phyloP scores from a whole-genome alignment of 2,113 vertebrate species.

The Callithrix jacchus region DNA sequence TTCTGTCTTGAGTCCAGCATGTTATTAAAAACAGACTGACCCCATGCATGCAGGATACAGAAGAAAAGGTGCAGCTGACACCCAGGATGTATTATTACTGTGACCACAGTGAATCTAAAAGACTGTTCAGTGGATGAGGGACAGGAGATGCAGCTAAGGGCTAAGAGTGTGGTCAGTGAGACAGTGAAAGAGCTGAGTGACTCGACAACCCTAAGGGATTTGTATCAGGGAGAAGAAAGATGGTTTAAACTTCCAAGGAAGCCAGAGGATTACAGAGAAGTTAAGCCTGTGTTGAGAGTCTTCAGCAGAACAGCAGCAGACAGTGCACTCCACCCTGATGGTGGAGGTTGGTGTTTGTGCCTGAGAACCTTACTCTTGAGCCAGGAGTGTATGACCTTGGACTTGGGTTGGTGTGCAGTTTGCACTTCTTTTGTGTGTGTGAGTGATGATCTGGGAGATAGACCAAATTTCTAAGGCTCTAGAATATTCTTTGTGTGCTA shows the following conservation, averaged over 20 bases:
- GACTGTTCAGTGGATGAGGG: not conserved
- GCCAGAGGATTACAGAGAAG: not conserved
- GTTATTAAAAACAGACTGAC: not conserved
- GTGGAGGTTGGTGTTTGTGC: not conserved
- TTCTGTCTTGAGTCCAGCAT: not conserved
- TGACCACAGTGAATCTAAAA: not conserved
- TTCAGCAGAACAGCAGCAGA: not conserved
- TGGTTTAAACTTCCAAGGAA: not conserved
- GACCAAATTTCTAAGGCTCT: not conserved
- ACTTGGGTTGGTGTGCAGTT: not conserved
- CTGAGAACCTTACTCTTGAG: not conserved
- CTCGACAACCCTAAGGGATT: not conserved
- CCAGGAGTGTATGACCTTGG: not conserved
- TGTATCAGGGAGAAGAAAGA: not conserved
- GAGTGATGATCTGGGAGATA: not conserved
- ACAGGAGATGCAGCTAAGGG: not conserved
- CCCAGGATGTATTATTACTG: not conserved
- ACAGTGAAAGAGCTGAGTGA: no score
- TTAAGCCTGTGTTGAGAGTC: not conserved
- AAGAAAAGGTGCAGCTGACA: not conserved
- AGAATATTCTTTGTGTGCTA: not conserved
- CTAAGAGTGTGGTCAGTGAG: not conserved
- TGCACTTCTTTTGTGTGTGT: not conserved
- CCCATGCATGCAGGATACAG: not conserved
- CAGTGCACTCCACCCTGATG: fast-evolving